phyloP scores from a whole-genome alignment of 2,797 vertebrate species.

The Poecilia picta region DNA sequence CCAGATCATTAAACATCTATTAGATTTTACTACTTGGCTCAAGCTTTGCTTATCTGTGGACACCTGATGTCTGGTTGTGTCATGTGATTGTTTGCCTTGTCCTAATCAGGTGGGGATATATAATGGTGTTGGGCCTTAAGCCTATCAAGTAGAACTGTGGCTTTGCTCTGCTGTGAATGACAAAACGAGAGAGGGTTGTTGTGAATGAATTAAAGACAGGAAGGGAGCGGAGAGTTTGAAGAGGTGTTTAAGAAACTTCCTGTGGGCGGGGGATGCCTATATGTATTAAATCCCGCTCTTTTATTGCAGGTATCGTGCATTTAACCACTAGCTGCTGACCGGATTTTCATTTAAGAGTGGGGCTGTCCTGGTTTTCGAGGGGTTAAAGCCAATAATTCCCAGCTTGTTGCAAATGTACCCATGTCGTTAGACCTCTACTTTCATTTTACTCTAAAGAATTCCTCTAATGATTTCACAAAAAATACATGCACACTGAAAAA shows the following conservation, averaged over 20 bases:
- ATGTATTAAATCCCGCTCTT: constrained; percentile 32
- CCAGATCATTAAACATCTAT: constrained; percentile 7
- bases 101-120: constrained; percentile 66
- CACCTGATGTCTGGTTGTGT: constrained; percentile 21
- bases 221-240: constrained; percentile 21
- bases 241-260: constrained; percentile 50
- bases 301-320: constrained; percentile 44
- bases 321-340: constrained; percentile 13
- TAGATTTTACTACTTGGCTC: constrained; percentile 13
- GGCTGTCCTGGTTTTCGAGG: background rate
- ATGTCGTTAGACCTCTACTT: background rate
- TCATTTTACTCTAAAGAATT: background rate
- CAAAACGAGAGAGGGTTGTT: constrained; percentile 37
- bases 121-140: constrained; percentile 73
- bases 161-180: constrained; percentile 52
- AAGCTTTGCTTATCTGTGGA: constrained; percentile 30
- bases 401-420: background rate
- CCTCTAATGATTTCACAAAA: background rate
- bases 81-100: constrained; percentile 51
- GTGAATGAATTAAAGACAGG: constrained; percentile 39
- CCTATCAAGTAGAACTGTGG: constrained; percentile 67
- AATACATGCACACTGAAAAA: background rate
- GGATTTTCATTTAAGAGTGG: constrained; percentile 10
- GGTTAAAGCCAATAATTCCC: background rate
- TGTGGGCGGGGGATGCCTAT: constrained; percentile 45